Conservation (phyloP, 1,140 invertebrate genomes). For the Liolophura sinensis region DNA sequence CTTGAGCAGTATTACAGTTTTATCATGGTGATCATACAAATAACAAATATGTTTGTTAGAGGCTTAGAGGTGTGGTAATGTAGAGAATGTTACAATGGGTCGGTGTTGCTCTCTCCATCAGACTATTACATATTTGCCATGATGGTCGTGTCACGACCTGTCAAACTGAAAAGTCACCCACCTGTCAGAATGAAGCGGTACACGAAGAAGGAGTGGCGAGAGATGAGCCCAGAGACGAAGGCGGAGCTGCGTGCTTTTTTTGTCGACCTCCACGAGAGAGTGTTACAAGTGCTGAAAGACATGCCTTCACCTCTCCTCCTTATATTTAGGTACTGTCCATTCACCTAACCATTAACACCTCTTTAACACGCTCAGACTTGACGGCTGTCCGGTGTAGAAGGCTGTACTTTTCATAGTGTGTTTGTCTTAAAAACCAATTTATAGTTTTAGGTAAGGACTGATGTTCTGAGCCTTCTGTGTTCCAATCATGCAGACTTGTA, state of each 20-base stretch:
- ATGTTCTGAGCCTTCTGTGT: background rate
- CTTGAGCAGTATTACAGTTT: too few relatives aligned
- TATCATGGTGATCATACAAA: too few relatives aligned
- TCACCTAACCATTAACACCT: background rate
- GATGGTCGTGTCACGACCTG: slow-evolving; percentile 36
- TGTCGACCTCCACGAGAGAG: slow-evolving; percentile 54
- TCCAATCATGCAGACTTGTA: too few relatives aligned
- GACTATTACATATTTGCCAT: slow-evolving; percentile 46
- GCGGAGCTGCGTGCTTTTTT: slow-evolving; percentile 51
- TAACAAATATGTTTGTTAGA: too few relatives aligned
- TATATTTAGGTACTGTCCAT: slow-evolving; percentile 59
- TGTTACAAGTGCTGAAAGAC: slow-evolving; percentile 54
- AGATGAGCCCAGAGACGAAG: slow-evolving; percentile 46
- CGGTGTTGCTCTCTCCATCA: slow-evolving; percentile 18
- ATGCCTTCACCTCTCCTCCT: slow-evolving; percentile 60
- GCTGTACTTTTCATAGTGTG: too few relatives aligned
- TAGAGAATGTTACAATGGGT: background rate
- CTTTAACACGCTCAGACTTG: too few relatives aligned
- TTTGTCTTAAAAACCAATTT: too few relatives aligned
- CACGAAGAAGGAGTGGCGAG: slow-evolving; percentile 47
- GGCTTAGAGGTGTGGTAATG: too few relatives aligned
- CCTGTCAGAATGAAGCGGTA: slow-evolving; percentile 42
- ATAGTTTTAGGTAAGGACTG: too few relatives aligned
- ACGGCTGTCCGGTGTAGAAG: background rate
- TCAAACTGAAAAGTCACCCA: slow-evolving; percentile 30